A percentile compares a stretch with the other conserved stretches of the same genome.
Conservation (phyloP, 2,797 vertebrate genomes). For the Florisuga fusca region DNA sequence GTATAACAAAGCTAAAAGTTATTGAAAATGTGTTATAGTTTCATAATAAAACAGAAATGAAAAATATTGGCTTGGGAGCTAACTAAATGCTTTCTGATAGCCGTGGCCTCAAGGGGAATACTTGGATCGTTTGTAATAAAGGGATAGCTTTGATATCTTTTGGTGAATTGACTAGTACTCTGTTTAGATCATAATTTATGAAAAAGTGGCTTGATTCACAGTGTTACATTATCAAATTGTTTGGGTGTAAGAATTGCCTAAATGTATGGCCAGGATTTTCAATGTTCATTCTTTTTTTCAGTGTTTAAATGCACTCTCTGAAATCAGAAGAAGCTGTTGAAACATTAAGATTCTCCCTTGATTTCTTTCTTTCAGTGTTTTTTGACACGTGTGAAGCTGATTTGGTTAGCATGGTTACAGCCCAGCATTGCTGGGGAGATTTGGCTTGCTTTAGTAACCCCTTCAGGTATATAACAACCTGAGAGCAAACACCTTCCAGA, state of each 20-base stretch:
- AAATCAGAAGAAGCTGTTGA: slow-evolving; percentile 3
- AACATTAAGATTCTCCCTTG: neutral
- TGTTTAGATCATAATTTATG: slow-evolving; percentile 74
- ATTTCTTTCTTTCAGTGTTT: neutral
- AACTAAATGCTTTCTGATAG: slow-evolving; percentile 78
- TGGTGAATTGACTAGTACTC: slow-evolving; percentile 76
- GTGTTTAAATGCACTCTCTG: neutral
- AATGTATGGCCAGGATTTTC: slow-evolving; percentile 6
- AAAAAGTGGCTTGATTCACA: slow-evolving; percentile 54
- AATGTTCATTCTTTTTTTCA: slow-evolving; percentile 17
- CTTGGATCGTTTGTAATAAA: slow-evolving; percentile 77
- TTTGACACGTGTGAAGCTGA: neutral
- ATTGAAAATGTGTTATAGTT: slow-evolving; percentile 76
- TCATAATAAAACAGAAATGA: slow-evolving; percentile 69
- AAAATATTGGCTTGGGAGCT: slow-evolving; percentile 72
- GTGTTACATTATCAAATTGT: slow-evolving; percentile 49
- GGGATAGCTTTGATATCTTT: slow-evolving; percentile 72
- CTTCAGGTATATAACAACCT: neutral
- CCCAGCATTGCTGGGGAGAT: neutral
- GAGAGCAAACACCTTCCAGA: neutral
- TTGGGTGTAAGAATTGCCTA: slow-evolving; percentile 63
- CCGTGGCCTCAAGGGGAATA: slow-evolving; percentile 62
- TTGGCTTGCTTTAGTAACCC: neutral
- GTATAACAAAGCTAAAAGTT: slow-evolving; percentile 75
- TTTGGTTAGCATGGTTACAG: neutral